phyloP scores from a whole-genome alignment of 2,113 vertebrate genomes.

The Psammodynastes pulverulentus region DNA sequence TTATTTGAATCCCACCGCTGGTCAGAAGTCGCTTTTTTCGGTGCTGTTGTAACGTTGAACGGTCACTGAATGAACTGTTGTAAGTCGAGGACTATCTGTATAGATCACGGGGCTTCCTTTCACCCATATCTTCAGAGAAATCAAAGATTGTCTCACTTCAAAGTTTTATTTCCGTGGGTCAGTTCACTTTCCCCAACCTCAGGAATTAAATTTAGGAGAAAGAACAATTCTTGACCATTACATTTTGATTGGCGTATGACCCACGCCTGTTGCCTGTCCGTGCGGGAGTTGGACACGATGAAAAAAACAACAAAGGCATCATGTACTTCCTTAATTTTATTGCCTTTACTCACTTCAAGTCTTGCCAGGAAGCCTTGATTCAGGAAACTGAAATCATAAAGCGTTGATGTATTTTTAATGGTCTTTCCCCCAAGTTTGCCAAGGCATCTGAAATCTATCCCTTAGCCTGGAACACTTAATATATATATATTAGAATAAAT shows the following conservation, averaged over 20 bases:
- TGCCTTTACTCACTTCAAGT: background rate
- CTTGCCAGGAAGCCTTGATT: background rate
- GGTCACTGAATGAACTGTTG: no score
- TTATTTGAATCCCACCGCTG: no score
- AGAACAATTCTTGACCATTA: background rate
- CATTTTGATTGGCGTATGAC: background rate
- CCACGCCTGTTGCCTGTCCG: background rate
- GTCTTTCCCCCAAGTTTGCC: background rate
- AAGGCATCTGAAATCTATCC: background rate
- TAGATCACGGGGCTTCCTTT: background rate
- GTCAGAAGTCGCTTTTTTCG: no score
- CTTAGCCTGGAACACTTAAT: background rate
- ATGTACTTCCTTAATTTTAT: slow-evolving; percentile 22
- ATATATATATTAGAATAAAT: background rate
- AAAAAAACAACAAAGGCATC: background rate
- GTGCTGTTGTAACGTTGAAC: no score
- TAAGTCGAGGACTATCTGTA: no score
- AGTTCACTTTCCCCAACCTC: background rate
- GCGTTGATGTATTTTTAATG: background rate
- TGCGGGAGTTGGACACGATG: background rate
- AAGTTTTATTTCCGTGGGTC: background rate
- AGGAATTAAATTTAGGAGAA: background rate
- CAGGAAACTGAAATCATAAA: slow-evolving; percentile 17
- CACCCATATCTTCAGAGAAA: no score
- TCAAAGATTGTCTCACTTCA: background rate